phyloP scores from a whole-genome alignment of 2,113 vertebrate species.

The Myotis lucifugus region DNA sequence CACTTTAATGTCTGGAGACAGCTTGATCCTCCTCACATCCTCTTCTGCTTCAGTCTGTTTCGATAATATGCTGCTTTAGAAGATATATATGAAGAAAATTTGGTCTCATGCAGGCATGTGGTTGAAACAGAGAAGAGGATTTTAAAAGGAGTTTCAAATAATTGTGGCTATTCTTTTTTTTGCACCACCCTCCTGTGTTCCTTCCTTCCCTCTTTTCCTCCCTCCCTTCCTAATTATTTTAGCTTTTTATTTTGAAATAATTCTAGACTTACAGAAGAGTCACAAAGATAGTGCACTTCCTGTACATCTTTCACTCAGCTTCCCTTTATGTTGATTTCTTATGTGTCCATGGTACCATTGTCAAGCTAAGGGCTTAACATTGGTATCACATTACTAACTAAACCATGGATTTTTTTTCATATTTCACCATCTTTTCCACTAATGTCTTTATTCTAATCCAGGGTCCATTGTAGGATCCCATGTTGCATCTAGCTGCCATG shows the following conservation, averaged over 20 bases:
- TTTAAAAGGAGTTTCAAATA: background rate
- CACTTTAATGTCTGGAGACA: background rate
- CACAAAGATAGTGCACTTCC: background rate
- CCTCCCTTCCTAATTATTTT: background rate
- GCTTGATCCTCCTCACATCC: background rate
- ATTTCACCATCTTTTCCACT: background rate
- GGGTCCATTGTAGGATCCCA: no score
- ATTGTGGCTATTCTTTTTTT: background rate
- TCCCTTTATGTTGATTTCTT: background rate
- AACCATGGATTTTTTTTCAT: background rate
- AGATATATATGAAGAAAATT: background rate
- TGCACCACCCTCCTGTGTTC: no score
- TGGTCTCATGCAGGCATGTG: background rate
- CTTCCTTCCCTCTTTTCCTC: background rate
- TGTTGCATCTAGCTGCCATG: background rate
- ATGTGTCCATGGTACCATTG: background rate
- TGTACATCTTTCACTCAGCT: background rate
- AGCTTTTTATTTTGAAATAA: background rate
- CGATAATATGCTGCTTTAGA: background rate
- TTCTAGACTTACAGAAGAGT: background rate
- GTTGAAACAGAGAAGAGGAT: background rate
- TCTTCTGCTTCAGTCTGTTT: no score
- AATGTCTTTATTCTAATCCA: background rate
- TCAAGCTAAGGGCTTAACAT: background rate
- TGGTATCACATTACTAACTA: background rate